phyloP scores from a whole-genome alignment of 2,888 invertebrate species.

The Orthonychiurus folsomi region DNA sequence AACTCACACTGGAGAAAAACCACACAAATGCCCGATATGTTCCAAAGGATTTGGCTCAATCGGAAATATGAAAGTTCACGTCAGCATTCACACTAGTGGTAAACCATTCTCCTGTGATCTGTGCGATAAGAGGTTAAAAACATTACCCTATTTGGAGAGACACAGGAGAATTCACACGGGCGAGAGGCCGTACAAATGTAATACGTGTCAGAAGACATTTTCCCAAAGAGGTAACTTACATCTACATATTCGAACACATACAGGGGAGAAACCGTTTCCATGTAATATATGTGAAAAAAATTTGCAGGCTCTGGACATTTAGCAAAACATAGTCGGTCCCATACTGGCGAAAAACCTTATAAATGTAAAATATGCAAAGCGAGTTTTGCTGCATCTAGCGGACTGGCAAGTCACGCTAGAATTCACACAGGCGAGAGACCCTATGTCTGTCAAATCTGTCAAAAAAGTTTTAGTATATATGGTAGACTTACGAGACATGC shows the following conservation, averaged over 20 bases:
- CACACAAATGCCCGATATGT: too few relatives aligned
- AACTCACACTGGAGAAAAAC: too few relatives aligned
- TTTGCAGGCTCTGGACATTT: not conserved
- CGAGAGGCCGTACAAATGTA: not conserved
- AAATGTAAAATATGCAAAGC: not conserved
- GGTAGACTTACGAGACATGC: not conserved
- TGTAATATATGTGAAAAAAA: not conserved
- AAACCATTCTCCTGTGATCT: too few relatives aligned
- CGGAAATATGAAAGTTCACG: too few relatives aligned
- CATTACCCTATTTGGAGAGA: too few relatives aligned
- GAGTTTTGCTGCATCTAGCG: not conserved
- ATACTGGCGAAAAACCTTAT: not conserved
- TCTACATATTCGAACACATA: not conserved
- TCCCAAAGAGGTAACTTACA: not conserved
- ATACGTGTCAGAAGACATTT: not conserved
- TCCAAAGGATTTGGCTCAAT: too few relatives aligned
- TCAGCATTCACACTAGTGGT: too few relatives aligned
- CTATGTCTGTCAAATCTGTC: not conserved
- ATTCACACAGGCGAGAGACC: not conserved
- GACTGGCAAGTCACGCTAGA: not conserved
- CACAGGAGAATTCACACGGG: not conserved
- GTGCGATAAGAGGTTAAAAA: too few relatives aligned
- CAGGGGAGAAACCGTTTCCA: not conserved
- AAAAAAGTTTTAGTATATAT: not conserved
- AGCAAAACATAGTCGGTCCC: not conserved